These are phyloP conservation scores for Anhinga anhinga DNA, from an alignment of 2,113 vertebrate species.

Conservation along the genomic window DNA sequence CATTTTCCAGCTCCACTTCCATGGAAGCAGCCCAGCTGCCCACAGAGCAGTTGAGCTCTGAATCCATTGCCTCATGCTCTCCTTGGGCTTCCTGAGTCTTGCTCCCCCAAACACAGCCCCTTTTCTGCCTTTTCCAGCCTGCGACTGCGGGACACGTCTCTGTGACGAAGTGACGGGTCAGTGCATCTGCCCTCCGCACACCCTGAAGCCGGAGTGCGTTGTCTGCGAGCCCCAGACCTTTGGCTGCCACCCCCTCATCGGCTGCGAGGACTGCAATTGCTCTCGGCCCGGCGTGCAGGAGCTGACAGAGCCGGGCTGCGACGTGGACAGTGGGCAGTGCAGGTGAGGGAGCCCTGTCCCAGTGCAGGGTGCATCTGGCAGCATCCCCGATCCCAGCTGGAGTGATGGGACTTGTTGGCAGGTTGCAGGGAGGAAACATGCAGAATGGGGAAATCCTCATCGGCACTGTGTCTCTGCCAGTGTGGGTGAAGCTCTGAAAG, in stretches of 20 bases:
- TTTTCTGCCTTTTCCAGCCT: slow-evolving; percentile 74
- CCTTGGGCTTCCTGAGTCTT: background rate
- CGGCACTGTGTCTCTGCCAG: background rate
- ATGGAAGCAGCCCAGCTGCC: background rate
- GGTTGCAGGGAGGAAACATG: background rate
- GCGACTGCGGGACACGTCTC: slow-evolving; percentile 84
- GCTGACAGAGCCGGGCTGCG: slow-evolving; percentile 76
- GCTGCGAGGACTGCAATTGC: slow-evolving; percentile 95
- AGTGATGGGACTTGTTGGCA: rapidly evolving
- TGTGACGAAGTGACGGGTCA: slow-evolving; percentile 89
- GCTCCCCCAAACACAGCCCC: background rate
- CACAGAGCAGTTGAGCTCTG: background rate
- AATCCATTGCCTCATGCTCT: rapidly evolving
- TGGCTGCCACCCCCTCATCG: slow-evolving; percentile 91
- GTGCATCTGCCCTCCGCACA: slow-evolving; percentile 92
- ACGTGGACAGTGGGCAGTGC: slow-evolving; percentile 91
- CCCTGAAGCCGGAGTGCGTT: slow-evolving; percentile 84
- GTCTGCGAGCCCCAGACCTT: slow-evolving; percentile 90
- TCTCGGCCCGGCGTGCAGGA: slow-evolving; percentile 80
- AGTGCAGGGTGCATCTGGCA: rapidly evolving
- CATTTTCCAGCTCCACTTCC: background rate
- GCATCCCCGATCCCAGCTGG: background rate
- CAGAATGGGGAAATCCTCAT: background rate
- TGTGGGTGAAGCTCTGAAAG: background rate
- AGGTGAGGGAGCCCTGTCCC: slow-evolving; percentile 68